Base-by-base conservation (phyloP, 2,888 invertebrate genomes). In the Metopia argyrocephala region DNA sequence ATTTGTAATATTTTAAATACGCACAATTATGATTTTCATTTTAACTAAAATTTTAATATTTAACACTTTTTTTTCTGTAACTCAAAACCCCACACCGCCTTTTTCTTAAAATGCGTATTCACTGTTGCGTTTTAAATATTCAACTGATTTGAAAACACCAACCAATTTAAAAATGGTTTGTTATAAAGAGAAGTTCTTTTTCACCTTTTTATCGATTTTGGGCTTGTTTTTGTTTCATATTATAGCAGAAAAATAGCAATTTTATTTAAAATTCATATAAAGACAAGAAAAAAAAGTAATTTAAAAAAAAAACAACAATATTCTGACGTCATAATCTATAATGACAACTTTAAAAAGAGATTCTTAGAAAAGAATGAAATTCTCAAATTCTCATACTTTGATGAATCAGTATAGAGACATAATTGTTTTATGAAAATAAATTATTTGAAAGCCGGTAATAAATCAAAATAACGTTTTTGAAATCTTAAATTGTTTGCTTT, bases 321-420 rank as follows among this genome's bases (percentile, higher is more conserved):
- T 76, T 70, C 65, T 80, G 85, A 85, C 87, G 87, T 88, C 87
- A 88, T 86, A 84, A 86, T 85, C 84, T 84, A 85, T 85, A 23
- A 83, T 84, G 75, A 76, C 83, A 85, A 79, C 82, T 83, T 83
- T 70, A 80, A 73, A 27, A n/a, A n/a, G n/a, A 6, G n/a, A 56
- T 48, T 59, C 31, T 61, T 61, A 46, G 23, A 48, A 59, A 23
- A 61, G 5, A n/a, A 23, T 38, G 12, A 59, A 45, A 7, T 23
- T 23, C 4, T n/a, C 6, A 48, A 38, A 38, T n/a, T n/a, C n/a
- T n/a, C n/a, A 38, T 38, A 4, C 38, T 38, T n/a, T n/a, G n/a
- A 38, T 38, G 38, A 38, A 38, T 38, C 38, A 38, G 38, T 38
- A 38, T 3, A 38, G 38, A 38, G 38, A 38, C 15, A 38, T 4